Conservation (phyloP, 2,797 vertebrate genomes). For the Paratrypauchen microcephalus region DNA sequence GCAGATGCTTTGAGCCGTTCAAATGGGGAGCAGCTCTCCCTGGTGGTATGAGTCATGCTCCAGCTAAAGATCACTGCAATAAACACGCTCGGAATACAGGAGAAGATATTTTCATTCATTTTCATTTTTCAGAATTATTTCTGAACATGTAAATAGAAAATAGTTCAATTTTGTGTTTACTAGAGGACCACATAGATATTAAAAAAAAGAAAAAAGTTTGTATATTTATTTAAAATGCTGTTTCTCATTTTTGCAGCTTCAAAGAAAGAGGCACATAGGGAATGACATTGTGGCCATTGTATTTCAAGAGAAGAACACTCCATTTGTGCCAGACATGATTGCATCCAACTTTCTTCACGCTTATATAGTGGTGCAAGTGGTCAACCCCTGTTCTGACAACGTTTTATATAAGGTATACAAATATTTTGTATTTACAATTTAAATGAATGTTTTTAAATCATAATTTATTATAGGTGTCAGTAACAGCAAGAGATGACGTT, state of each 20-base stretch:
- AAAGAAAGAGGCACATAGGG: conserved; percentile 97
- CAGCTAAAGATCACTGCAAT: not conserved
- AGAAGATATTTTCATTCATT: not conserved
- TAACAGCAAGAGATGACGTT: conserved; percentile 91
- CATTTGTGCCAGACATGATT: conserved; percentile 98
- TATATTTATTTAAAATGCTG: not conserved
- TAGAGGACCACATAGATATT: not conserved
- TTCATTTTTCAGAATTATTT: not conserved
- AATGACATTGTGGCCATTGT: conserved; percentile 96
- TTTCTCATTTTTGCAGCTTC: conserved; percentile 77
- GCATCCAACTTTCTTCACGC: conserved; percentile 97
- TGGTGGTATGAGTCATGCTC: conserved; percentile 32
- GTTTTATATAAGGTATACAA: conserved; percentile 88
- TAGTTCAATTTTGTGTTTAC: not conserved
- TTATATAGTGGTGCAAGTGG: conserved; percentile 93
- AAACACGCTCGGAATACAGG: not conserved
- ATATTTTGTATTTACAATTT: not conserved
- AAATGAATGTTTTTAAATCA: conserved; percentile 2
- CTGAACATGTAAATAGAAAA: not conserved
- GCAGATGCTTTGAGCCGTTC: conserved; percentile 18
- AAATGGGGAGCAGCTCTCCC: conserved; percentile 37
- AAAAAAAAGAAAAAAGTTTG: not conserved
- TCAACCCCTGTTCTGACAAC: conserved; percentile 79
- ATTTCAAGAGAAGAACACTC: conserved; percentile 97
- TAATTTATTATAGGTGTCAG: conserved; percentile 81